Evolutionary conservation across 2,888 invertebrate species (phyloP).

Genomic region (Ecdyonurus torrentis): DNA sequence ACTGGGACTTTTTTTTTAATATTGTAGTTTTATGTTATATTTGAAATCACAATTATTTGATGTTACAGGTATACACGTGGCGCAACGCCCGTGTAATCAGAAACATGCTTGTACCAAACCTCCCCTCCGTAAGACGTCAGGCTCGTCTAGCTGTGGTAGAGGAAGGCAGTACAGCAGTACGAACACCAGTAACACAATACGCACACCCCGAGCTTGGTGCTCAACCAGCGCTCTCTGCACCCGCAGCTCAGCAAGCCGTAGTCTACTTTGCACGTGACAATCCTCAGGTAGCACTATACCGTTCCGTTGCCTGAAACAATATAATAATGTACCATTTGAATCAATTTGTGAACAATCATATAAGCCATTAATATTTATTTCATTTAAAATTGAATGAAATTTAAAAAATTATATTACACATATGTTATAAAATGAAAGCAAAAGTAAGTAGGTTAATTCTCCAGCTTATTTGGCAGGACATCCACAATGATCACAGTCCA

Average conservation of each 20-base stretch:
- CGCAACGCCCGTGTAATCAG: conserved; percentile 78
- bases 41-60: no score
- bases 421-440: conserved; percentile 10
- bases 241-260: background rate
- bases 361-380: background rate
- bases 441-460: conserved; percentile 9
- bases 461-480: conserved; percentile 17
- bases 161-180: conserved; percentile 16
- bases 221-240: conserved; percentile 37
- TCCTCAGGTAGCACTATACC: background rate
- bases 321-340: no score
- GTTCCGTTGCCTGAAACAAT: no score
- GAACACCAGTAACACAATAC: conserved; percentile 60
- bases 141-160: conserved; percentile 20
- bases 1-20: no score
- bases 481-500: conserved; percentile 39
- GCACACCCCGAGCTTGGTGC: conserved; percentile 65
- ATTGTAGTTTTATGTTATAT: no score
- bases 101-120: conserved; percentile 48
- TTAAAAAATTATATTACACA: background rate
- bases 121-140: background rate
- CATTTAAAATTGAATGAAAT: background rate
- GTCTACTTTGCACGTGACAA: conserved; percentile 1
- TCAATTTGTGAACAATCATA: no score
- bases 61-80: conserved; percentile 54